phyloP scores from a whole-genome alignment of 1,140 invertebrate genomes.

The Asobara japonica region DNA sequence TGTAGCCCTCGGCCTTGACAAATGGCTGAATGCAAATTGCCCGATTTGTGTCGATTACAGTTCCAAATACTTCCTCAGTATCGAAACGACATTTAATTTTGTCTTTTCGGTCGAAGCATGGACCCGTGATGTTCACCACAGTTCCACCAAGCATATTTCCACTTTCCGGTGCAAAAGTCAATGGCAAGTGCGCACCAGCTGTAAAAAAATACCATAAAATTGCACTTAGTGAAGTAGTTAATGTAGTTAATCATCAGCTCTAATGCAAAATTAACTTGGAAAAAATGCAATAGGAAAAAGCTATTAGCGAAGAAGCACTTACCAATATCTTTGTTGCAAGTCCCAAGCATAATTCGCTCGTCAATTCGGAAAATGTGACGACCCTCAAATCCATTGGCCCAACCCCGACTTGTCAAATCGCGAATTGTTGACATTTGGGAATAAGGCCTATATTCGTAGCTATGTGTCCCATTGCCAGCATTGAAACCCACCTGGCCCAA shows the following conservation, averaged over 20 bases:
- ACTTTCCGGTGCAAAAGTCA: slow-evolving; percentile 91
- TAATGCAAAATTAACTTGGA: not conserved
- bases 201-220: slow-evolving; percentile 42
- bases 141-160: slow-evolving; percentile 96
- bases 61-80: slow-evolving; percentile 78
- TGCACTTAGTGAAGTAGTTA: not conserved
- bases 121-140: slow-evolving; percentile 94
- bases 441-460: slow-evolving; percentile 90
- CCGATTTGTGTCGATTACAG: slow-evolving; percentile 80
- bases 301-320: too few species aligned
- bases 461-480: slow-evolving; percentile 91
- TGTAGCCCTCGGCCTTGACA: slow-evolving; percentile 90
- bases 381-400: slow-evolving; percentile 87
- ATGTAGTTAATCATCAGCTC: not conserved
- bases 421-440: slow-evolving; percentile 86
- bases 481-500: slow-evolving; percentile 97
- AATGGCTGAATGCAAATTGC: slow-evolving; percentile 90
- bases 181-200: slow-evolving; percentile 82
- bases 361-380: slow-evolving; percentile 95
- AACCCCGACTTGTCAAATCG: slow-evolving; percentile 84
- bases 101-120: slow-evolving; percentile 81
- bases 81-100: slow-evolving; percentile 86
- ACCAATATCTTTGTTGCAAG: slow-evolving; percentile 91
- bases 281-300: not conserved
- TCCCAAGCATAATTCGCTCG: slow-evolving; percentile 91